These are phyloP conservation scores for Nothoprocta pentlandii DNA, from an alignment of 2,113 vertebrate species.

Conservation along the genomic window DNA sequence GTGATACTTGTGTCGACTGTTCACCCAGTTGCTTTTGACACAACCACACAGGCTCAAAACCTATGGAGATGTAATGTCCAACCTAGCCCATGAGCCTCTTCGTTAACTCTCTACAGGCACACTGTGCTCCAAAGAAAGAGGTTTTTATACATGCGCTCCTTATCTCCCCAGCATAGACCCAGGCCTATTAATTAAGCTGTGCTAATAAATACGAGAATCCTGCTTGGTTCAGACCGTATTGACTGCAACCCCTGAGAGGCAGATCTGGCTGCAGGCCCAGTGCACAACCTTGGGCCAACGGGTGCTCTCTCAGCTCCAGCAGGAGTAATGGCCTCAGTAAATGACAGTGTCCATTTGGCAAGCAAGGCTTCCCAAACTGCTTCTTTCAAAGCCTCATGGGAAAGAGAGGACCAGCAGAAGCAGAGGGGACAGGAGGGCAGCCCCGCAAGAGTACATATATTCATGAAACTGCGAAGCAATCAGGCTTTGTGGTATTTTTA, in stretches of 20 bases:
- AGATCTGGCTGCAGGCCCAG: neutral
- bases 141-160: neutral
- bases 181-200: neutral
- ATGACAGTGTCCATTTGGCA: neutral
- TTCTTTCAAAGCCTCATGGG: neutral
- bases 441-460: neutral
- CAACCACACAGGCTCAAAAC: neutral
- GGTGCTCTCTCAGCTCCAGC: neutral
- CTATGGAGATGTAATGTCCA: neutral
- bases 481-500: conserved; percentile 40
- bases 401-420: neutral
- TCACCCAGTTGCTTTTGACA: neutral
- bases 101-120: neutral
- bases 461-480: conserved; percentile 35
- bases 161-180: neutral
- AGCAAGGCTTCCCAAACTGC: neutral
- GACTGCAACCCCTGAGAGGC: neutral
- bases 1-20: neutral
- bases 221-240: neutral
- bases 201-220: neutral
- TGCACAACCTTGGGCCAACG: neutral
- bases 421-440: neutral
- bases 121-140: neutral
- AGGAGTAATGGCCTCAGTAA: neutral
- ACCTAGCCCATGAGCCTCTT: neutral